phyloP scores from a whole-genome alignment of 1,140 invertebrate genomes.

The Lethrus apterus region DNA sequence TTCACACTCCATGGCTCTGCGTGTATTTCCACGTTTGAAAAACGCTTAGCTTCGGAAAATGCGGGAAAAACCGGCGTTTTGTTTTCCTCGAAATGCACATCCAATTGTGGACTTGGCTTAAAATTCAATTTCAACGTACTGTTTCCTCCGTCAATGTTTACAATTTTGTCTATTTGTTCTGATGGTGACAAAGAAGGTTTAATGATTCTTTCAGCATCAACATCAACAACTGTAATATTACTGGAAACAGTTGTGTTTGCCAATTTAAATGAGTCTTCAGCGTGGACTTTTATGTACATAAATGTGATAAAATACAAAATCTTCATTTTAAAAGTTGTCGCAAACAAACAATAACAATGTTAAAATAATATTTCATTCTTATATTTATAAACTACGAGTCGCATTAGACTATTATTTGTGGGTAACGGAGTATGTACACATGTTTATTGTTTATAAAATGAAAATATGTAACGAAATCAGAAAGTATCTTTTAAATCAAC shows the following conservation, averaged over 20 bases:
- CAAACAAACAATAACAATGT: too few relatives aligned
- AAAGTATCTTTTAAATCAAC: slow-evolving; percentile 1
- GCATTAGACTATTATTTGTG: too few relatives aligned
- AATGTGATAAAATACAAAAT: too few relatives aligned
- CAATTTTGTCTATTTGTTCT: not conserved
- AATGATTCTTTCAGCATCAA: slow-evolving; percentile 14
- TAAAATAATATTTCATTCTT: too few relatives aligned
- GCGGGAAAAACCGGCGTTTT: slow-evolving; percentile 31
- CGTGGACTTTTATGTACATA: too few relatives aligned
- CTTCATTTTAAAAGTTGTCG: too few relatives aligned
- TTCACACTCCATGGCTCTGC: not conserved
- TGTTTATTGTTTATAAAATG: slow-evolving; percentile 8
- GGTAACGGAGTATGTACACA: too few relatives aligned
- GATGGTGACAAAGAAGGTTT: not conserved
- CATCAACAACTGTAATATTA: too few relatives aligned
- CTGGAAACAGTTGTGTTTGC: too few relatives aligned
- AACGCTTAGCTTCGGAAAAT: slow-evolving; percentile 27
- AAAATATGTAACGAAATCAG: slow-evolving; percentile 2
- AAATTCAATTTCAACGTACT: slow-evolving; percentile 19
- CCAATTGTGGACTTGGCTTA: slow-evolving; percentile 30
- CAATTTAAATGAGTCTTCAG: too few relatives aligned
- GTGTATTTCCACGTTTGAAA: not conserved
- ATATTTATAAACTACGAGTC: too few relatives aligned
- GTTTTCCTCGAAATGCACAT: slow-evolving; percentile 31
- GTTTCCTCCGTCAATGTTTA: not conserved